Percentiles rank a stretch among this genome's conserved stretches.
These are phyloP conservation scores for Auanema freiburgensis DNA, from an alignment of 2,888 invertebrate species.

Conservation along the genomic window DNA sequence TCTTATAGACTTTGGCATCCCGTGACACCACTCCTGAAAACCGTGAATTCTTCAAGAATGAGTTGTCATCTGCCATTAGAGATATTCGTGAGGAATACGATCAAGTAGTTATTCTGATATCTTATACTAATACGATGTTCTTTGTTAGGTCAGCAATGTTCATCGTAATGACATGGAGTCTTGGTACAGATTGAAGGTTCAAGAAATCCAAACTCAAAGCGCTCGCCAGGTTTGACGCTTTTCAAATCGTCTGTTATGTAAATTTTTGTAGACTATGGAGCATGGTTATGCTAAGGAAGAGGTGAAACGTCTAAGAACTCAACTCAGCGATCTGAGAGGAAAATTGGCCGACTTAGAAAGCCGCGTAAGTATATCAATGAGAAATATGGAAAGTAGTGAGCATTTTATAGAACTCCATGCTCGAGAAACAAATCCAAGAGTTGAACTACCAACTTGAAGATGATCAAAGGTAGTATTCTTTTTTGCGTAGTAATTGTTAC, in stretches of 20 bases:
- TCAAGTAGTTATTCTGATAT: constrained; percentile 49
- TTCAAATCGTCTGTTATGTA: constrained; percentile 2
- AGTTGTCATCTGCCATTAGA: constrained; percentile 67
- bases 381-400: neutral
- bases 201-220: constrained; percentile 68
- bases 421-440: constrained; percentile 67
- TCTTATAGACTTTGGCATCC: constrained; percentile 65
- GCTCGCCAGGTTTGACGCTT: constrained; percentile 53
- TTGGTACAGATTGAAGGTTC: constrained; percentile 68
- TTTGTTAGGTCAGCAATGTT: constrained; percentile 57
- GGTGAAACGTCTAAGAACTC: constrained; percentile 66
- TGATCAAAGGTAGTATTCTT: constrained; percentile 57
- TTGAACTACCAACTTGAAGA: constrained; percentile 66
- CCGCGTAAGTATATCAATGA: constrained; percentile 62
- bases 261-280: constrained; percentile 64
- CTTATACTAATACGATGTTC: neutral
- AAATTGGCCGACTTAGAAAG: constrained; percentile 67
- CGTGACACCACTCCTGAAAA: constrained; percentile 68
- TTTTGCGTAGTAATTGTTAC: neutral
- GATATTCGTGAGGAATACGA: constrained; percentile 69
- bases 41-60: constrained; percentile 69
- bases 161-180: constrained; percentile 68
- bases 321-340: constrained; percentile 66
- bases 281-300: constrained; percentile 67
- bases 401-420: constrained; percentile 65